Evolutionary conservation across 53 echinoderm and acorn worm species (phyloP), one percentile per base, ranked within the genome.

Genomic region (Temnopleurus reevesii): DNA sequence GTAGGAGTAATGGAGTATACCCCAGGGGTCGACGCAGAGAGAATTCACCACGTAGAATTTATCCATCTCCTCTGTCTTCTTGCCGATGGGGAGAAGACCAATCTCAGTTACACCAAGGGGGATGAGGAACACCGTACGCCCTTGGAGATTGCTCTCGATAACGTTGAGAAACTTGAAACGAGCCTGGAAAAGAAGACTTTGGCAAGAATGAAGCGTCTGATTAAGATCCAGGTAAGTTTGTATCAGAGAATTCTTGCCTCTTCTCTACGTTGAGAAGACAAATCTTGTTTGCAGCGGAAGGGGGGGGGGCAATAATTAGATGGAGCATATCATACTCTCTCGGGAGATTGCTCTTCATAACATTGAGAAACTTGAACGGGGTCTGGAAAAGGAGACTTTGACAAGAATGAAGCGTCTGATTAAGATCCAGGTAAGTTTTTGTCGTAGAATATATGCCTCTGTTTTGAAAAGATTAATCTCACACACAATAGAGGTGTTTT

Each of bases 1-100:
- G 7, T 28, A 79, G 79, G 79, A 47, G 79, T 79, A 47, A 79
- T 79, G 27, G 79, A 79, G 15, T 79, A 79, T 28, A 79, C 79
- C 27, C 46, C 79, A 3, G 79, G 30, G 26, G 49, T 28, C 9
- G 29, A 47, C 28, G 6, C 36, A n/a, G 79, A 79, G 29, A 27
- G 79, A 17, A 49, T 79, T 15, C 46, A 79, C 49, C 79, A 30
- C 2, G 47, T 79, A 3, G 79, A 49, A 15, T 79, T 79, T n/a
- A 49, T 79, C 79, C 79, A 79, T 49, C 49, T 79, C 0, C 79
- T 79, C 4, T 79, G 79, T 47, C 49, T 79, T 26, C 51, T 79
- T 2, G 79, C 79, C 24, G 79, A 79, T 15, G 49, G 79, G 15
- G 46, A 79, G 27, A 26, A 79, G 79, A 26, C 29, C 79, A 49